Percentiles rank a stretch among this genome's conserved stretches.
These are phyloP conservation scores for Lophochroa leadbeateri DNA, from an alignment of 2,113 vertebrate species.

Conservation along the genomic window DNA sequence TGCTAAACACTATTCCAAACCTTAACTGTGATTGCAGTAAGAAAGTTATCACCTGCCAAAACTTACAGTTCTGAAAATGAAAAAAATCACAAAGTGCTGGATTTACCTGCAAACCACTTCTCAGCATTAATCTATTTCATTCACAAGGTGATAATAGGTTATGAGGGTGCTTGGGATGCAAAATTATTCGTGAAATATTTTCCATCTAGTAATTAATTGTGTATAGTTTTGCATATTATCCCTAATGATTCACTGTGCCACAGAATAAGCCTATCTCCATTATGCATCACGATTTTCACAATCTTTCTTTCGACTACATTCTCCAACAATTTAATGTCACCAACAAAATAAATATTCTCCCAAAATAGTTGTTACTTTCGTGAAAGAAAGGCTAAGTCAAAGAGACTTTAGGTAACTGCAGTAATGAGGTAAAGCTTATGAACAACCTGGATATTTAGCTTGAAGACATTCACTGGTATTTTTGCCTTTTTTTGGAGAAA, in stretches of 20 bases:
- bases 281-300: not conserved
- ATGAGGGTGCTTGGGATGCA: not conserved
- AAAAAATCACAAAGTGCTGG: not conserved
- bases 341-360: not conserved
- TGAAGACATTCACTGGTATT: not conserved
- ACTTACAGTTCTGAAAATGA: not conserved
- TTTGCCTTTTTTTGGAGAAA: not conserved
- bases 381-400: not conserved
- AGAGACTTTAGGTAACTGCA: not conserved
- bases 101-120: not conserved
- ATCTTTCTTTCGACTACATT: not conserved
- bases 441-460: not conserved
- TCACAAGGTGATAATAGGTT: not conserved
- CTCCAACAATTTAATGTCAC: not conserved
- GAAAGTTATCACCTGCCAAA: not conserved
- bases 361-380: not conserved
- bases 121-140: not conserved
- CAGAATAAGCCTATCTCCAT: not conserved
- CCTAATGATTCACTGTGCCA: not conserved
- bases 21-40: not conserved
- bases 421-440: not conserved
- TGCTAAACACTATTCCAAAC: not conserved
- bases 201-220: not conserved
- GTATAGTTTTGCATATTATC: not conserved
- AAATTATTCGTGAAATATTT: not conserved